Evolutionary conservation across 2,113 vertebrate species (phyloP).

Genomic region (Apteryx mantelli): DNA sequence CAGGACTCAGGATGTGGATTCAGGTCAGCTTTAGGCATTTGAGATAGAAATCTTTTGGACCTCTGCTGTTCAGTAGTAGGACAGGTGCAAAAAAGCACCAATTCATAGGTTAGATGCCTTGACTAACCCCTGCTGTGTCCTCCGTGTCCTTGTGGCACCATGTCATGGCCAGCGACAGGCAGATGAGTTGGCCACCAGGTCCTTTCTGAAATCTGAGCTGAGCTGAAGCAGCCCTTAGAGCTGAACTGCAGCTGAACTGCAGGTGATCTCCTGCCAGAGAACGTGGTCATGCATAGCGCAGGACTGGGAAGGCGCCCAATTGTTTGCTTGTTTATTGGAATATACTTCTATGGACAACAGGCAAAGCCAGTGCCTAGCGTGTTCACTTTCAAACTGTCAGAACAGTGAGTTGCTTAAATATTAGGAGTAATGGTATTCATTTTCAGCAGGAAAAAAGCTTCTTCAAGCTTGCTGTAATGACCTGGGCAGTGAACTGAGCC

Average conservation of each 20-base stretch:
- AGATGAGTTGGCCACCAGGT: fast-evolving
- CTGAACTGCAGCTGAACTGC: neutral
- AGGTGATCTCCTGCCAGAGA: neutral
- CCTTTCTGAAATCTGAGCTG: neutral
- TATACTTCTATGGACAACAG: neutral
- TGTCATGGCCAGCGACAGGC: neutral
- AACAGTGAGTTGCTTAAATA: neutral
- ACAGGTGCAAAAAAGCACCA: neutral
- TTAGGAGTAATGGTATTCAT: neutral
- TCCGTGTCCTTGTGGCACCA: fast-evolving
- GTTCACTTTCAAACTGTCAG: neutral
- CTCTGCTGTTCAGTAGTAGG: neutral
- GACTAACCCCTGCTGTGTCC: neutral
- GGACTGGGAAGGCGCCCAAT: neutral
- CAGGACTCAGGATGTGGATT: neutral
- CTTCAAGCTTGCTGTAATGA: neutral
- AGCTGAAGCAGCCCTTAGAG: neutral
- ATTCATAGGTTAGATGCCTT: neutral
- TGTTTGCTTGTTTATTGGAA: neutral
- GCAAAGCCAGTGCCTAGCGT: neutral
- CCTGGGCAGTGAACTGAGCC: neutral
- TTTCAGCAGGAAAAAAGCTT: neutral
- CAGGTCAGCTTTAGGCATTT: neutral
- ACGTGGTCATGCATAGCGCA: neutral
- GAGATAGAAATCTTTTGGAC: neutral